Base-by-base conservation (phyloP, 2,797 vertebrate genomes). In the Sebastes alutus region DNA sequence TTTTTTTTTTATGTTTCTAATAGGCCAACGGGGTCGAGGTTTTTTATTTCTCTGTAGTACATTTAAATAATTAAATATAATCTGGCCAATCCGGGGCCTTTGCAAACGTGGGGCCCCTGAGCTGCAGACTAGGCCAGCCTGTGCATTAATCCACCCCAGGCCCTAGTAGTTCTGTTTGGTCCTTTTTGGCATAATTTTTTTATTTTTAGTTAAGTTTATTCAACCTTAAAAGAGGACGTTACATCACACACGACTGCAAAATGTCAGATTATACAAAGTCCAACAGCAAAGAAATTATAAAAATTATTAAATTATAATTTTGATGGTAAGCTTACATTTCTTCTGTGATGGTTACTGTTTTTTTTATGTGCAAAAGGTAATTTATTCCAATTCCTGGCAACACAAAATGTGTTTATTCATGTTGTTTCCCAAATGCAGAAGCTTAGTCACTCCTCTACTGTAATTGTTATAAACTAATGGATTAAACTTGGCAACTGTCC, bases 381-480 rank as follows among this genome's bases (percentile, higher is more conserved):
- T 5, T 9, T 52, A 12, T 55, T 30, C 1, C 6, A 54, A 5
- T 65, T 70, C 25, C 18, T 18, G 16, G 22, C 16, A 61, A 46
- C 2, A 33, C 9, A 54, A 14, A 64, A 38, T 46, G 5, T 1
- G 6, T 58, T 61, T 52, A 73, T 49, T 30, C 10, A 23, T 20
- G 20, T 66, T 6, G 5, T 60, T 78, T 81, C 58, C 72, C 27
- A 78, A 25, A 76, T 30, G 49, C 3, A 52, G 7, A 65, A 29
- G 12, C 52, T 81, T 79, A 82, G 83, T 90, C 82, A 70, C 75
- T 82, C 65, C 23, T 54, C 1, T 55, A 14, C 75, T 42, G 46
- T 72, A 74, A 72, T 27, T 62, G 38, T 64, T 71, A 33, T 27
- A 62, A 69, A 77, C 77, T 77, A 84, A 84, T 88, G 61, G 61